A percentile compares a stretch with the other conserved stretches of the same genome.
Conservation (phyloP, 2,888 invertebrate genomes). For the Oxytorus armatus region DNA sequence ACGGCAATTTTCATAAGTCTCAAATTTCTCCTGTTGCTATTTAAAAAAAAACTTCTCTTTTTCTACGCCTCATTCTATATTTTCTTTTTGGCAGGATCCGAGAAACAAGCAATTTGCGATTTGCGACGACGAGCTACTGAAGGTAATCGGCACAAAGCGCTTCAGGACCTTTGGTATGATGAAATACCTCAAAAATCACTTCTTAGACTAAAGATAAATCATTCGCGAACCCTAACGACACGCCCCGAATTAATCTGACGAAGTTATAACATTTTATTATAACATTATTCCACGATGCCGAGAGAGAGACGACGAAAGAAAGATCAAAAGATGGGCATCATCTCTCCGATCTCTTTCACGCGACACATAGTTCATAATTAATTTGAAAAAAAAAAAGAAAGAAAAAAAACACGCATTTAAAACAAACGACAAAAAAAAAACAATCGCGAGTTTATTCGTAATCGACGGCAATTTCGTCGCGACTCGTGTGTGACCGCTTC, state of each 20-base stretch:
- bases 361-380: constrained; percentile 74
- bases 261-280: constrained; percentile 68
- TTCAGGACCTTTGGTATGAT: constrained; percentile 99
- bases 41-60: constrained; percentile 17
- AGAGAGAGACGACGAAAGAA: constrained; percentile 11
- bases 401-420: neutral
- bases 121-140: constrained; percentile 95
- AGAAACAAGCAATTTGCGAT: constrained; percentile 98
- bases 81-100: constrained; percentile 88
- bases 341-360: constrained; percentile 78
- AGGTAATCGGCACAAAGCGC: constrained; percentile 95
- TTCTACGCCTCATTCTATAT: constrained; percentile 4
- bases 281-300: constrained; percentile 69
- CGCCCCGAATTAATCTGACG: constrained; percentile 63
- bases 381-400: constrained; percentile 46
- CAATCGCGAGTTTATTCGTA: constrained; percentile 15
- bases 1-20: neutral
- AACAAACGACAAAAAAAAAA: neutral
- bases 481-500: constrained; percentile 22
- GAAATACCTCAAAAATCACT: constrained; percentile 97
- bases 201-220: constrained; percentile 86
- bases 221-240: constrained; percentile 47
- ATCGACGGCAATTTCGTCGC: constrained; percentile 8
- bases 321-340: constrained; percentile 61
- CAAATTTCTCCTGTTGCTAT: neutral